phyloP scores from a whole-genome alignment of 2,113 vertebrate genomes.

The Heterotilapia buettikoferi region DNA sequence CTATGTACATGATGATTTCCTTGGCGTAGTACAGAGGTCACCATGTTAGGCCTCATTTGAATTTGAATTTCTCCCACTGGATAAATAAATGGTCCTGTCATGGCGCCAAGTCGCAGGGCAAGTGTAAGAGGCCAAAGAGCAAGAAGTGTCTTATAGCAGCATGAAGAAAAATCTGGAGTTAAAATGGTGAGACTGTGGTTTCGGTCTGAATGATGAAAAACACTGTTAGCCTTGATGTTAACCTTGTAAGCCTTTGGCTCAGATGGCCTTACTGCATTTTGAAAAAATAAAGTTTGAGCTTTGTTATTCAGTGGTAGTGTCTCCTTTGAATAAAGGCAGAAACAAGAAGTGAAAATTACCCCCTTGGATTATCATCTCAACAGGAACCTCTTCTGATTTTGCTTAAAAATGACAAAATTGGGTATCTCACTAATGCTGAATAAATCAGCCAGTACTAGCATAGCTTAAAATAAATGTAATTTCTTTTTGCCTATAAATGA shows the following conservation, averaged over 20 bases:
- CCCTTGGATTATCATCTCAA: background rate
- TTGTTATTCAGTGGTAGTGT: background rate
- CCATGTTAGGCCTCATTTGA: background rate
- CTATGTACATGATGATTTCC: background rate
- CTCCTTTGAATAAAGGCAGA: background rate
- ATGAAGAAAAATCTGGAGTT: background rate
- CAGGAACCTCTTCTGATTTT: background rate
- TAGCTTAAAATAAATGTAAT: background rate
- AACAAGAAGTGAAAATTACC: background rate
- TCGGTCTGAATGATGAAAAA: background rate
- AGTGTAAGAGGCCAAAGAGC: background rate
- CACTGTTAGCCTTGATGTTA: background rate
- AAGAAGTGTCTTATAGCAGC: background rate
- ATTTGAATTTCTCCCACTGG: background rate
- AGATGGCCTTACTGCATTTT: background rate
- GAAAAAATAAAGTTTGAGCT: background rate
- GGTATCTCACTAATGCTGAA: background rate
- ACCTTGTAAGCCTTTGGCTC: background rate
- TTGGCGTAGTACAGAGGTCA: background rate
- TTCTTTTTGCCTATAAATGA: background rate
- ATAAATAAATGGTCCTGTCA: background rate
- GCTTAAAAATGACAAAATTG: background rate
- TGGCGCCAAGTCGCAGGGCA: background rate
- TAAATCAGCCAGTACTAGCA: background rate
- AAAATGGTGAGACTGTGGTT: background rate